phyloP scores from a whole-genome alignment of 2,888 invertebrate species.

The Epinotia demarniana region DNA sequence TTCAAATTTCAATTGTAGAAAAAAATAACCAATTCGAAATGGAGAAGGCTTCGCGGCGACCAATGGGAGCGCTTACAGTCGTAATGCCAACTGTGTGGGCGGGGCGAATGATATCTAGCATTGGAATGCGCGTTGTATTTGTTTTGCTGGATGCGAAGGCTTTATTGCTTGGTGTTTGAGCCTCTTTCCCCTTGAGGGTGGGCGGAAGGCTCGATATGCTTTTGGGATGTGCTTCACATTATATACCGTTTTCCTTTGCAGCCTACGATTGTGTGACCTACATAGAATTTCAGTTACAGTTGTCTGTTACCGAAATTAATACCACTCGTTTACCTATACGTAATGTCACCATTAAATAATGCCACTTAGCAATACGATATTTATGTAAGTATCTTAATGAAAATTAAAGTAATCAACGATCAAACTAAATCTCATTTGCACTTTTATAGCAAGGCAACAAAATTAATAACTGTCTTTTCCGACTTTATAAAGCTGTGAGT shows the following conservation, averaged over 20 bases:
- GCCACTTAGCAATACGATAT: background rate
- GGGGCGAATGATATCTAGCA: conserved; percentile 85
- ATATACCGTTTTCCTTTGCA: conserved; percentile 71
- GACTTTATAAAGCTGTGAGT: conserved; percentile 80
- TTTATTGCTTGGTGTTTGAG: conserved; percentile 82
- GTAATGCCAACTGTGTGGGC: conserved; percentile 85
- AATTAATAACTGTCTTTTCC: conserved; percentile 75
- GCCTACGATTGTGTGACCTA: conserved; percentile 64
- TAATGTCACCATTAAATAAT: background rate
- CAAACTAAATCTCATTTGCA: background rate
- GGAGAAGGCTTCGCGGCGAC: conserved; percentile 82
- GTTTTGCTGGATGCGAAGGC: conserved; percentile 82
- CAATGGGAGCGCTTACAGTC: conserved; percentile 81
- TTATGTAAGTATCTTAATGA: background rate
- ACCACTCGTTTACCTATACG: background rate
- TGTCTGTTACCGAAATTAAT: background rate
- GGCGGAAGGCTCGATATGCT: conserved; percentile 78
- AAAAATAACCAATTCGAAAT: conserved; percentile 84
- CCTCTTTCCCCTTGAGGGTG: conserved; percentile 81
- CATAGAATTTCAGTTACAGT: conserved; percentile 45
- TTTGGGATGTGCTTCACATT: conserved; percentile 78
- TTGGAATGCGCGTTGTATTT: conserved; percentile 84
- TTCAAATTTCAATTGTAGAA: conserved; percentile 83
- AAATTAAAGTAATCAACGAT: background rate
- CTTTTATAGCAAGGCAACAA: conserved; percentile 52